These are phyloP conservation scores for Microcebus murinus DNA, from an alignment of 2,113 vertebrate species.

Conservation along the genomic window DNA sequence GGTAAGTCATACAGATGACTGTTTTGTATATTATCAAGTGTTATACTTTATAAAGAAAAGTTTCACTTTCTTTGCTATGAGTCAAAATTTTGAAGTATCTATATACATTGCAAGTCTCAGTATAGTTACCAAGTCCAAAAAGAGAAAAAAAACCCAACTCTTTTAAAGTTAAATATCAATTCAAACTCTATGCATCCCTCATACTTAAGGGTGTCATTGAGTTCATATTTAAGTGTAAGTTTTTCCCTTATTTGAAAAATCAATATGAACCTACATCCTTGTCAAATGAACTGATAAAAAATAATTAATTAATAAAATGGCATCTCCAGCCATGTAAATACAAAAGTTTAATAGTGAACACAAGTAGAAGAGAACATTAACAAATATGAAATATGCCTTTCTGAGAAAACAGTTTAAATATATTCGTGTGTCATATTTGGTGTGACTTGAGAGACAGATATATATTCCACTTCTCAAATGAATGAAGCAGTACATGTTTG, in stretches of 20 bases:
- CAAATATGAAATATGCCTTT: not conserved
- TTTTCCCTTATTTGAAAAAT: not conserved
- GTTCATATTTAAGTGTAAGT: not conserved
- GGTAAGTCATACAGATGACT: not conserved
- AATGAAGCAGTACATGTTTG: constrained; percentile 74
- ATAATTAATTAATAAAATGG: not conserved
- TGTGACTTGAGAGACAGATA: constrained; percentile 57
- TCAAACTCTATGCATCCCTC: not conserved
- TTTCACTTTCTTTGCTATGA: not conserved
- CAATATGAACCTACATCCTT: not conserved
- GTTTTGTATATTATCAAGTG: not conserved
- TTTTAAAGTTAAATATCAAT: not conserved
- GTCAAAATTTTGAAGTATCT: not conserved
- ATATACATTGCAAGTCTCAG: not conserved
- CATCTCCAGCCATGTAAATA: not conserved
- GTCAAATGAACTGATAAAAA: constrained; percentile 20
- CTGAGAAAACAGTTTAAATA: not conserved
- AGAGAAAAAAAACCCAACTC: not conserved
- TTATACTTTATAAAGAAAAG: not conserved
- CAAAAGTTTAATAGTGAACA: not conserved
- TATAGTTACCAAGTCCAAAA: not conserved
- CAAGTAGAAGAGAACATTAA: constrained; percentile 24
- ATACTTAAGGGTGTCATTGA: not conserved
- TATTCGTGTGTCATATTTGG: not conserved
- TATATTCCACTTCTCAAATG: constrained; percentile 68